Evolutionary conservation across 2,888 invertebrate species (phyloP).

Genomic region (Xylophagus ater): DNA sequence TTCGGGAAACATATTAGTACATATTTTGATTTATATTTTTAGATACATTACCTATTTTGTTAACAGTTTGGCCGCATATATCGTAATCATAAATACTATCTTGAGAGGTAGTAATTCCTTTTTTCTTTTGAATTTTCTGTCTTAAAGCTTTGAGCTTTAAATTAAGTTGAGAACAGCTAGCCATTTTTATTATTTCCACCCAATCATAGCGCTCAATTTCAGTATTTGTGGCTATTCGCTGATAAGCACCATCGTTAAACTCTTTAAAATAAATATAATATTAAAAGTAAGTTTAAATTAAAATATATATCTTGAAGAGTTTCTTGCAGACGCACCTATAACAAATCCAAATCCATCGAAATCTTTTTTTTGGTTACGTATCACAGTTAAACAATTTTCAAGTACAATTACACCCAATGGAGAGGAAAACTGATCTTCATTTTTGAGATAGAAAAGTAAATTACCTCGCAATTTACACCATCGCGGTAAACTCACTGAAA

Average conservation of each 20-base stretch:
- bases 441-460: slow-evolving; percentile 85
- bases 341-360: slow-evolving; percentile 69
- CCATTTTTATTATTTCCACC: slow-evolving; percentile 72
- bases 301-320: too few species aligned
- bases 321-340: slow-evolving; percentile 56
- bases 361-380: slow-evolving; percentile 45
- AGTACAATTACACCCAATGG: slow-evolving; percentile 80
- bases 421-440: slow-evolving; percentile 77
- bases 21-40: not conserved
- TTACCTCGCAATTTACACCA: slow-evolving; percentile 91
- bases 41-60: too few species aligned
- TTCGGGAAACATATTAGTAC: not conserved
- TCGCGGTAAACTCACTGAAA: slow-evolving; percentile 62
- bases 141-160: slow-evolving; percentile 51
- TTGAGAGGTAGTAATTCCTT: slow-evolving; percentile 46
- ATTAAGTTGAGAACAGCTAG: slow-evolving; percentile 73
- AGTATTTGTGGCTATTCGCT: slow-evolving; percentile 68
- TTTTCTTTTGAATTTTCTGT: slow-evolving; percentile 50
- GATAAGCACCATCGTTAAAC: slow-evolving; percentile 71
- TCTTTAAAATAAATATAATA: slow-evolving; percentile 41
- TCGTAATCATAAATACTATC: slow-evolving; percentile 51
- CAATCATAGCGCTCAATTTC: slow-evolving; percentile 75
- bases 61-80: slow-evolving; percentile 13
- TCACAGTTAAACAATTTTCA: slow-evolving; percentile 73
- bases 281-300: too few species aligned